A percentile compares a stretch with the other conserved stretches of the same genome.
Evolutionary conservation across 2,797 vertebrate species (phyloP).

Genomic region (Tamandua tetradactyla): DNA sequence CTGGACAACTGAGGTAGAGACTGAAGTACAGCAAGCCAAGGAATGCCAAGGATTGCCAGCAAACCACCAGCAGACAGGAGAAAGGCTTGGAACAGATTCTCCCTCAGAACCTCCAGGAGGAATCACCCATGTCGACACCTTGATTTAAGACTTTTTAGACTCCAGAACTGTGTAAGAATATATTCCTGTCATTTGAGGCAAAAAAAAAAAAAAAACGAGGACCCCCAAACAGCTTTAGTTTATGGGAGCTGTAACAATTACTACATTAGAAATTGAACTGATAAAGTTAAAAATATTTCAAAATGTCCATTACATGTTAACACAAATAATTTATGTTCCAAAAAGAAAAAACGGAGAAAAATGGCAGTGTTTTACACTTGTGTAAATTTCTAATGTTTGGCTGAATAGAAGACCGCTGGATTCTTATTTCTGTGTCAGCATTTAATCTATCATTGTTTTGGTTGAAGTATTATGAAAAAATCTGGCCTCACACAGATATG

Average conservation of each 20-base stretch:
- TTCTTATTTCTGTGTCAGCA: background rate
- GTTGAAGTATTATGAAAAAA: conserved; percentile 45
- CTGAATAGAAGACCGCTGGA: background rate
- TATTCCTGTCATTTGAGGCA: no score
- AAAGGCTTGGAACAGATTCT: no score
- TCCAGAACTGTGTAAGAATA: no score
- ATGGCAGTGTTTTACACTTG: conserved; percentile 7
- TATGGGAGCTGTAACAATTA: conserved; percentile 25
- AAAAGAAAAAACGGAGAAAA: background rate
- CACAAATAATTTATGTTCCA: background rate
- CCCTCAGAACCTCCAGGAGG: no score
- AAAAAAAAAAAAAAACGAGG: no score
- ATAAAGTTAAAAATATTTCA: conserved; percentile 26
- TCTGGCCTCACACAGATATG: background rate
- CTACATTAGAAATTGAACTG: conserved; percentile 29
- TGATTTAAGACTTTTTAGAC: no score
- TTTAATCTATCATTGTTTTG: conserved; percentile 48
- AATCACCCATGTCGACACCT: no score
- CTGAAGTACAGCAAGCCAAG: no score
- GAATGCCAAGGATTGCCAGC: no score
- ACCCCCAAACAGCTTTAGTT: conserved; percentile 14
- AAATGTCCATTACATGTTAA: background rate
- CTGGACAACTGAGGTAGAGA: no score
- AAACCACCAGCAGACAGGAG: no score
- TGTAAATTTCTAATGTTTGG: background rate